Evolutionary conservation across 1,140 invertebrate genomes (phyloP).

Genomic region (Rhagoletis zephyria): DNA sequence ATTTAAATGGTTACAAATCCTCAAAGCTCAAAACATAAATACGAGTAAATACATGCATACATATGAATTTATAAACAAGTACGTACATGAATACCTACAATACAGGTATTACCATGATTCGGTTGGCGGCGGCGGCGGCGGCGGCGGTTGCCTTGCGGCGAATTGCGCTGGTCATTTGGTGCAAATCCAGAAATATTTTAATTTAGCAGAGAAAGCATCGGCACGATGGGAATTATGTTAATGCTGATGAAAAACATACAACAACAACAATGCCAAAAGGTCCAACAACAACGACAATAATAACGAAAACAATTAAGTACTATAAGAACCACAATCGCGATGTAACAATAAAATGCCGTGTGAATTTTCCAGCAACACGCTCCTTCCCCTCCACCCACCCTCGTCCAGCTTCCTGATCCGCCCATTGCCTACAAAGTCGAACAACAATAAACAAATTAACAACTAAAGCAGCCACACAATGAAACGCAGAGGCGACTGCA

Average conservation of each 20-base stretch:
- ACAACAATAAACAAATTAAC: constrained; percentile 53
- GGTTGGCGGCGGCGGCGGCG: not conserved
- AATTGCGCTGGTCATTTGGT: not conserved
- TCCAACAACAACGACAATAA: not conserved
- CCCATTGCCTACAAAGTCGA: not conserved
- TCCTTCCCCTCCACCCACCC: not conserved
- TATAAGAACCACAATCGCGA: not conserved
- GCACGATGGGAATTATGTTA: constrained; percentile 31
- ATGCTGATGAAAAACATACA: constrained; percentile 1
- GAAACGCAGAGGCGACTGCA: not conserved
- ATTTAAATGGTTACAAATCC: no score
- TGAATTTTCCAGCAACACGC: not conserved
- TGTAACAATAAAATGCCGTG: not conserved
- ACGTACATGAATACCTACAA: no score
- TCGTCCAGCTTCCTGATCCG: not conserved
- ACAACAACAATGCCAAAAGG: not conserved
- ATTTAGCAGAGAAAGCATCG: not conserved
- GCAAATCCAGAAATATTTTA: constrained; percentile 17
- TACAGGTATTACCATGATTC: no score
- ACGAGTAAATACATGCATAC: no score
- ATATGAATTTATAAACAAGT: no score
- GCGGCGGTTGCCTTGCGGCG: not conserved
- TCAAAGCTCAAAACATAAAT: no score
- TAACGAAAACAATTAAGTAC: constrained; percentile 1
- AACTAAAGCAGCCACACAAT: constrained; percentile 48